These are phyloP conservation scores for Elegia similella DNA, from an alignment of 2,888 invertebrate species.

Conservation along the genomic window DNA sequence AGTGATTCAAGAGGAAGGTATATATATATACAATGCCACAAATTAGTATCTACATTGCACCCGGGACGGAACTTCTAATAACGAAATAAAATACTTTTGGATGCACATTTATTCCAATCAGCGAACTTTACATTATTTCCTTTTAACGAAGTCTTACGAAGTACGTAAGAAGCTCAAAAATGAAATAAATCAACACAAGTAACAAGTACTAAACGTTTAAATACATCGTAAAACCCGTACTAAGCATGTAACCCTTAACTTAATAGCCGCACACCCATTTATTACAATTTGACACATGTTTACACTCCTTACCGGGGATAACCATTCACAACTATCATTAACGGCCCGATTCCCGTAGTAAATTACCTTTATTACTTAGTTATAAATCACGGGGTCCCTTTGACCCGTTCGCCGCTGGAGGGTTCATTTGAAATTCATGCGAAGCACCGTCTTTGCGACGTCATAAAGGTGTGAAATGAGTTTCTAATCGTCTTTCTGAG, in stretches of 20 bases:
- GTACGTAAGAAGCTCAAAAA: background rate
- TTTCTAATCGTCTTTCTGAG: slow-evolving; percentile 24
- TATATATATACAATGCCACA: no score
- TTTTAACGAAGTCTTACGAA: no score
- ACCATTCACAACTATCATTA: slow-evolving; percentile 37
- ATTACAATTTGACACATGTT: slow-evolving; percentile 28
- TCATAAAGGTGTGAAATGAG: slow-evolving; percentile 53
- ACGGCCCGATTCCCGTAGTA: slow-evolving; percentile 42
- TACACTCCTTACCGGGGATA: slow-evolving; percentile 25
- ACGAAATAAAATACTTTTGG: no score
- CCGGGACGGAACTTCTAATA: no score
- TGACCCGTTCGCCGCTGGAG: slow-evolving; percentile 30
- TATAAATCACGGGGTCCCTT: slow-evolving; percentile 47
- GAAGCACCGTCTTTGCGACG: slow-evolving; percentile 36
- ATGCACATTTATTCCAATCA: no score
- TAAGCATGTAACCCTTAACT: slow-evolving; percentile 5
- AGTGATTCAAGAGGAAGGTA: no score
- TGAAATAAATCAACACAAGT: background rate
- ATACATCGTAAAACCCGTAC: slow-evolving; percentile 5
- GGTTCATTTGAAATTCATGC: slow-evolving; percentile 48
- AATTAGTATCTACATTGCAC: no score
- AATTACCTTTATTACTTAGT: slow-evolving; percentile 47
- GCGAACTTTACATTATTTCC: no score
- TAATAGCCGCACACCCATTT: slow-evolving; percentile 18
- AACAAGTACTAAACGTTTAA: slow-evolving; percentile 2